A percentile compares a stretch with the other conserved stretches of the same genome.
Evolutionary conservation across 64 coral and sea anemone species (phyloP).

Genomic region (Cladopsammia gracilis): DNA sequence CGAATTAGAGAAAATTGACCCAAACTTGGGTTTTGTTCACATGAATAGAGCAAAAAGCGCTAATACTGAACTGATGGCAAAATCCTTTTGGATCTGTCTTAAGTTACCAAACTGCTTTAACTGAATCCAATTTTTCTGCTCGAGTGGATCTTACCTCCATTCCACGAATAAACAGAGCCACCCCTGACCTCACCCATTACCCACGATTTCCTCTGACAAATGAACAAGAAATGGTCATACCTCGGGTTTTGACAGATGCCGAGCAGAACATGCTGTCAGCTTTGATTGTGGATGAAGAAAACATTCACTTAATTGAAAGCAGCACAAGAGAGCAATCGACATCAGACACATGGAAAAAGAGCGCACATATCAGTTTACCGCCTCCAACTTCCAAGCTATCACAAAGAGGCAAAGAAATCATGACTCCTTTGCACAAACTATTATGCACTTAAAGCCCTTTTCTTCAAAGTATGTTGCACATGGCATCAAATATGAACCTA

Average conservation of each 20-base stretch:
- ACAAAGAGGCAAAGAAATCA: constrained; percentile 58
- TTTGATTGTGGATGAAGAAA: background rate
- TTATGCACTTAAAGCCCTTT: constrained; percentile 43
- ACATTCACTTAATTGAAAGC: constrained; percentile 46
- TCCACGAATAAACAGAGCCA: background rate
- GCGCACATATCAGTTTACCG: constrained; percentile 50
- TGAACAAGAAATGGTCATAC: background rate
- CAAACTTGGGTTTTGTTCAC: background rate
- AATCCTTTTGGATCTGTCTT: constrained; percentile 16
- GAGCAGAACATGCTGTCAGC: background rate
- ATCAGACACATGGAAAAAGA: constrained; percentile 43
- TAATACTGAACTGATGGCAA: constrained; percentile 1
- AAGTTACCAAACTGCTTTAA: constrained; percentile 35
- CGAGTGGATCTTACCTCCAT: background rate
- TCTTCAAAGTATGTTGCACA: constrained; percentile 1
- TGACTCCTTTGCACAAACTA: constrained; percentile 13
- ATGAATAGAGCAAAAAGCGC: background rate
- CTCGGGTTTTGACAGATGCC: background rate
- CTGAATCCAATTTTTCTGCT: constrained; percentile 44
- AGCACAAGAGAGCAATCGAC: constrained; percentile 17
- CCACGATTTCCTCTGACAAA: constrained; percentile 42
- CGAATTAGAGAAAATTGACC: background rate
- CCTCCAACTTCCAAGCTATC: constrained; percentile 54
- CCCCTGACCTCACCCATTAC: background rate
- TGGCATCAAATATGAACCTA: no score